phyloP scores from a whole-genome alignment of 2,888 invertebrate genomes.

The Cinara cedri region DNA sequence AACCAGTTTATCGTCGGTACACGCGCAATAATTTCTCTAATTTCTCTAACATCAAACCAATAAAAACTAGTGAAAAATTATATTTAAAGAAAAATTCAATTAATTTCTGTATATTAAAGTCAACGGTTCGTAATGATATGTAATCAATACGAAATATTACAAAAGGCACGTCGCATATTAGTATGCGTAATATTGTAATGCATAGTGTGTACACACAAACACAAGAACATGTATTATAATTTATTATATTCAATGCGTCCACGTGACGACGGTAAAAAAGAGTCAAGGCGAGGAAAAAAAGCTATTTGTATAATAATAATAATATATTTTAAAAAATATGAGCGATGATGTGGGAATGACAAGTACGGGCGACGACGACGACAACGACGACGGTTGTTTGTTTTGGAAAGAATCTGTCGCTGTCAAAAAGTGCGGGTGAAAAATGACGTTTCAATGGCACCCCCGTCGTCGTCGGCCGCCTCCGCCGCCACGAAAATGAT shows the following conservation, averaged over 20 bases:
- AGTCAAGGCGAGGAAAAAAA: not conserved
- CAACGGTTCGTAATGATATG: no score
- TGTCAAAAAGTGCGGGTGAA: conserved; percentile 48
- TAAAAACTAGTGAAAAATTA: no score
- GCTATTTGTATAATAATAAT: conserved; percentile 43
- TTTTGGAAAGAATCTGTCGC: conserved; percentile 56
- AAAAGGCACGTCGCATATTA: no score
- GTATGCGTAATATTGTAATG: no score
- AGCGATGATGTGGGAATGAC: conserved; percentile 48
- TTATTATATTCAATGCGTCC: not conserved
- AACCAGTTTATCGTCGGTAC: no score
- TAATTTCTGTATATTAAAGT: no score
- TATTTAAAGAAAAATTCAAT: no score
- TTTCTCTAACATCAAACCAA: no score
- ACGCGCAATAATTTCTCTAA: no score
- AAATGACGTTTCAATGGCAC: conserved; percentile 47
- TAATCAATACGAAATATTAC: no score
- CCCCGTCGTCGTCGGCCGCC: not conserved
- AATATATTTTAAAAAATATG: conserved; percentile 34
- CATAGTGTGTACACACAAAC: no score
- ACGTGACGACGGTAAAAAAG: not conserved
- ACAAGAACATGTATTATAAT: no score
- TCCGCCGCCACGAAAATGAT: conserved; percentile 2
- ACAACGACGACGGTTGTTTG: conserved; percentile 38
- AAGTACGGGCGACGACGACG: conserved; percentile 8